Evolutionary conservation across 2,797 vertebrate genomes (phyloP).

Genomic region (Pempheris klunzingeri): DNA sequence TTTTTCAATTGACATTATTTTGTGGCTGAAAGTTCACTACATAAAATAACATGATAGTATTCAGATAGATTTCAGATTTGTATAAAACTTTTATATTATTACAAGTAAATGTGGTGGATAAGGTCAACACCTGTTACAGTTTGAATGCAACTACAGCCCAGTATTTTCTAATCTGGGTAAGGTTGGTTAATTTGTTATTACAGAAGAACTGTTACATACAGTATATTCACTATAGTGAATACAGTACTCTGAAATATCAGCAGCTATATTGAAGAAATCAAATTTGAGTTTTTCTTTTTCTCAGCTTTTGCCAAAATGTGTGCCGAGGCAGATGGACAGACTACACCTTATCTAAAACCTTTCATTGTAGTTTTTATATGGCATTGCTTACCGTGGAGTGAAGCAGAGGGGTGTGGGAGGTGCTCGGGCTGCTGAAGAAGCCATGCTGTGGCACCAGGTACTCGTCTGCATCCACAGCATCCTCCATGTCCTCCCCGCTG

Average conservation of each 20-base stretch:
- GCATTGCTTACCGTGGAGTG: constrained; percentile 87
- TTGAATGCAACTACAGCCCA: neutral
- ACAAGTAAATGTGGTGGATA: neutral
- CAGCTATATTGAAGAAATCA: neutral
- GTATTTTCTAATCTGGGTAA: neutral
- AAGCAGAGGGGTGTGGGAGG: constrained; percentile 91
- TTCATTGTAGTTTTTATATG: neutral
- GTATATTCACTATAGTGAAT: neutral
- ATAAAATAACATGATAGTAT: neutral
- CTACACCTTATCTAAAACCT: neutral
- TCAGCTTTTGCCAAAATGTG: neutral
- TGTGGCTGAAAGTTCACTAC: constrained; percentile 5
- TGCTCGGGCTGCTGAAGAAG: constrained; percentile 96
- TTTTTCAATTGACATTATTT: neutral
- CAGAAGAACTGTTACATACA: neutral
- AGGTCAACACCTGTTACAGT: constrained; percentile 8
- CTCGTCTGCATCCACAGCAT: constrained; percentile 94
- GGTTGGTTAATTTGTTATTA: neutral
- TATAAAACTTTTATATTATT: constrained; percentile 1
- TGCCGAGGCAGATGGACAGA: neutral
- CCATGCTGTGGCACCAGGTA: constrained; percentile 94
- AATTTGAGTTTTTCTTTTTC: neutral
- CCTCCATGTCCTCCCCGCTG: constrained; percentile 93
- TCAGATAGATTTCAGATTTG: neutral
- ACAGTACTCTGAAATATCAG: constrained; percentile 2